These are phyloP conservation scores for Pipistrellus pygmaeus DNA, from an alignment of 2,797 vertebrate species.

Conservation along the genomic window DNA sequence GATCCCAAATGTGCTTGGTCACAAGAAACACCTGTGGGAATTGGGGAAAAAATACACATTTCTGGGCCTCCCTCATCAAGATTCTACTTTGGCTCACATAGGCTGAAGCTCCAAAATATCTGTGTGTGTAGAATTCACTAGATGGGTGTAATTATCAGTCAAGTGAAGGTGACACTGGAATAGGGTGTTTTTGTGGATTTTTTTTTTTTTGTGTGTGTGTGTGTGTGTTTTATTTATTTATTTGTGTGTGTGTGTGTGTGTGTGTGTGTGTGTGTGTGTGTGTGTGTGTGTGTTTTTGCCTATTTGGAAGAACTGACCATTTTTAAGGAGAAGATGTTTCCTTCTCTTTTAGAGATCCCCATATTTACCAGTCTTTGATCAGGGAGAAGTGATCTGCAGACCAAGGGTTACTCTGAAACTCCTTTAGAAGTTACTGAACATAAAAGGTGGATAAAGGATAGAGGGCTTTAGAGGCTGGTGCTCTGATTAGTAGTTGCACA, in stretches of 20 bases:
- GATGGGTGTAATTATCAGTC: background rate
- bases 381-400: background rate
- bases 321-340: background rate
- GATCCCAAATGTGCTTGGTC: background rate
- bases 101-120: background rate
- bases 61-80: background rate
- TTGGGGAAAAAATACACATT: background rate
- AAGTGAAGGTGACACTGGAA: background rate
- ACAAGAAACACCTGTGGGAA: background rate
- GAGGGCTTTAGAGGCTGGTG: background rate
- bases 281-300: background rate
- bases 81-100: background rate
- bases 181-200: background rate
- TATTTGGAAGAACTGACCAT: background rate
- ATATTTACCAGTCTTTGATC: background rate
- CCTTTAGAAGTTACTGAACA: background rate
- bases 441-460: background rate
- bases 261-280: too few relatives aligned
- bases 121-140: background rate
- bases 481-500: background rate
- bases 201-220: too few relatives aligned
- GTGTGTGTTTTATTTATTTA: too few relatives aligned
- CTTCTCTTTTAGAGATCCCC: background rate
- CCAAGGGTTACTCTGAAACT: background rate
- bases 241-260: too few relatives aligned